These are phyloP conservation scores for Dipodomys stephensi DNA, from an alignment of 2,113 vertebrate species.

Conservation along the genomic window DNA sequence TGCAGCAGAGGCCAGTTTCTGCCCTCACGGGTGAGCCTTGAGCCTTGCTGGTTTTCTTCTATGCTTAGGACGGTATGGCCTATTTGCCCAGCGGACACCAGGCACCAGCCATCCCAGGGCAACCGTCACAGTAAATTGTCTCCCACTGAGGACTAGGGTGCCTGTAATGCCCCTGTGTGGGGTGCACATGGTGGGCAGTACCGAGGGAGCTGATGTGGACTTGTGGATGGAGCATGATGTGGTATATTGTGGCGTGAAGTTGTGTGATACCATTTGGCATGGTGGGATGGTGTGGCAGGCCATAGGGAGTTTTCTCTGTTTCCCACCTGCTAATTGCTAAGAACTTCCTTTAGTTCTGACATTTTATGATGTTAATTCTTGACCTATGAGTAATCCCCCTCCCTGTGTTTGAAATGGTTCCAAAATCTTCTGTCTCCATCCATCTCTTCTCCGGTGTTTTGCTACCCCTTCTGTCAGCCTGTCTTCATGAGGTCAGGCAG, in stretches of 20 bases:
- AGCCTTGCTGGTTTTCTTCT: not conserved
- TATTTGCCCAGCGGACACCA: not conserved
- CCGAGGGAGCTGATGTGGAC: not conserved
- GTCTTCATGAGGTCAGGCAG: not conserved
- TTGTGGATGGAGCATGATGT: not conserved
- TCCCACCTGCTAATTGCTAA: not conserved
- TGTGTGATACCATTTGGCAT: too few species aligned
- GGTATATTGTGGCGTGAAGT: too few species aligned
- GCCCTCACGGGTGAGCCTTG: fast-evolving
- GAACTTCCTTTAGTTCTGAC: not conserved
- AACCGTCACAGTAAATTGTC: not conserved
- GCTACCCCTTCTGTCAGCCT: not conserved
- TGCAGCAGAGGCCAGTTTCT: fast-evolving
- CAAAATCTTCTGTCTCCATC: too few species aligned
- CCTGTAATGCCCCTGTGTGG: fast-evolving
- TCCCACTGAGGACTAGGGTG: not conserved
- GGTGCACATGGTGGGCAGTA: too few species aligned
- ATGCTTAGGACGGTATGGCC: not conserved
- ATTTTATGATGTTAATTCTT: not conserved
- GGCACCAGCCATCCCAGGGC: too few species aligned
- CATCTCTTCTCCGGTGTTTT: not conserved
- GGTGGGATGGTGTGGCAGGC: not conserved
- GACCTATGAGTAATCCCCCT: not conserved
- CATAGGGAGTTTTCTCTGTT: not conserved
- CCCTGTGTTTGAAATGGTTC: not conserved